Evolutionary conservation across 2,797 vertebrate species (phyloP), one percentile per base, ranked within the genome.

Genomic region (Pseudochaenichthys georgianus): DNA sequence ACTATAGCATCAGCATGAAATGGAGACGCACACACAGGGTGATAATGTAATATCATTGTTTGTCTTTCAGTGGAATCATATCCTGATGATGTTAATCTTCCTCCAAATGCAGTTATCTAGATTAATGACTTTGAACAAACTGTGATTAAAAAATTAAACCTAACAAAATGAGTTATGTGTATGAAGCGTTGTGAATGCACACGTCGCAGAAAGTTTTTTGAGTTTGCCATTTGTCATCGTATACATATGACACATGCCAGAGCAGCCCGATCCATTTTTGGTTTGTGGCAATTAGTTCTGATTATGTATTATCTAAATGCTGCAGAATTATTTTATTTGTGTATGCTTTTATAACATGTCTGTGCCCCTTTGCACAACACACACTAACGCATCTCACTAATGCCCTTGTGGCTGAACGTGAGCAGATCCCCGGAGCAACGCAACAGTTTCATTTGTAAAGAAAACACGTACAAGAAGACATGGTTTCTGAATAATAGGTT

Each of bases 81-180:
- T 61, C 51, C 13, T 17, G 60, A 63, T 47, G 64, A 62, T 42
- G 43, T 73, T 31, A 52, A 12, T 3, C 7, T 57, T 65, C 38
- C 62, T n/a, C 21, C 16, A 38, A 38, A 43, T 58, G 52, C 13
- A 68, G 5, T 55, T 43, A 48, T 75, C 41, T 21, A 28, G 50
- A 78, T 73, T 11, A 55, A 64, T 52, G 64, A 55, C 12, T 64
- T 41, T 19, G 46, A 64, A 52, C 50, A 68, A 74, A 64, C 10
- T 21, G 19, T 47, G 64, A 83, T 82, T 73, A 78, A 64, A 80
- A 70, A 63, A 13, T 9, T 9, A 63, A n/a, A 62, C 17, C 34
- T 19, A 42, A 12, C 42, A 13, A 19, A 31, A 41, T 45, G 8
- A 31, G 13, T 31, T 57, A 7, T 21, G 17, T 15, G 38, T 57